phyloP scores from a whole-genome alignment of 2,888 invertebrate species.

The Barypeithes pellucidus region DNA sequence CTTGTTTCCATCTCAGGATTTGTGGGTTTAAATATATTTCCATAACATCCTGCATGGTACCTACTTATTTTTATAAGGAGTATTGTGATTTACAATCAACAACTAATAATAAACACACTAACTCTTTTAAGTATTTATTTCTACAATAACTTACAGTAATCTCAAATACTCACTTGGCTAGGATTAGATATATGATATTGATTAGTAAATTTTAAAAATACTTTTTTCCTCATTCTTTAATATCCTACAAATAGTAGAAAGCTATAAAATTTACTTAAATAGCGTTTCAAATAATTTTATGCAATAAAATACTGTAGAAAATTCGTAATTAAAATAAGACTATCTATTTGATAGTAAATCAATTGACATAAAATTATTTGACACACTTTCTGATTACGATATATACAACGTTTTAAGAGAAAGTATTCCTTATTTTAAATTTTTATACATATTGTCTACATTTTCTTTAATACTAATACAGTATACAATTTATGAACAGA shows the following conservation, averaged over 20 bases:
- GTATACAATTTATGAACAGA: constrained; percentile 30
- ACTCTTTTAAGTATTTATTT: constrained; percentile 17
- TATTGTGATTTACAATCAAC: too few species aligned
- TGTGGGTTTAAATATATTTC: too few species aligned
- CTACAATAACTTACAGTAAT: constrained; percentile 41
- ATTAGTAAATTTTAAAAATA: constrained; percentile 59
- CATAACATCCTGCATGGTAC: too few species aligned
- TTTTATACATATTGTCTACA: constrained; percentile 46
- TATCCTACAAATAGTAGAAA: constrained; percentile 47
- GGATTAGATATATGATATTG: constrained; percentile 57
- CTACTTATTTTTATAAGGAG: too few species aligned
- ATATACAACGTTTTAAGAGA: constrained; percentile 17
- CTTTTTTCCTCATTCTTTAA: constrained; percentile 27
- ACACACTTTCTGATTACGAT: constrained; percentile 47
- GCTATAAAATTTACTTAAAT: constrained; percentile 41
- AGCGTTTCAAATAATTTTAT: constrained; percentile 18
- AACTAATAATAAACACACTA: too few species aligned
- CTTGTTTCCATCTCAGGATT: too few species aligned
- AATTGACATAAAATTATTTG: constrained; percentile 35
- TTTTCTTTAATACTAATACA: constrained; percentile 23
- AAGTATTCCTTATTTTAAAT: constrained; percentile 34
- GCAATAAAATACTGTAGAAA: constrained; percentile 30
- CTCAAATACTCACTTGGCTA: constrained; percentile 56
- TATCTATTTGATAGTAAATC: constrained; percentile 21
- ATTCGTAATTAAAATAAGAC: constrained; percentile 28